Percentiles rank a stretch among this genome's conserved stretches.
phyloP scores from a whole-genome alignment of 2,113 vertebrate genomes.

The Hymenochirus boettgeri region DNA sequence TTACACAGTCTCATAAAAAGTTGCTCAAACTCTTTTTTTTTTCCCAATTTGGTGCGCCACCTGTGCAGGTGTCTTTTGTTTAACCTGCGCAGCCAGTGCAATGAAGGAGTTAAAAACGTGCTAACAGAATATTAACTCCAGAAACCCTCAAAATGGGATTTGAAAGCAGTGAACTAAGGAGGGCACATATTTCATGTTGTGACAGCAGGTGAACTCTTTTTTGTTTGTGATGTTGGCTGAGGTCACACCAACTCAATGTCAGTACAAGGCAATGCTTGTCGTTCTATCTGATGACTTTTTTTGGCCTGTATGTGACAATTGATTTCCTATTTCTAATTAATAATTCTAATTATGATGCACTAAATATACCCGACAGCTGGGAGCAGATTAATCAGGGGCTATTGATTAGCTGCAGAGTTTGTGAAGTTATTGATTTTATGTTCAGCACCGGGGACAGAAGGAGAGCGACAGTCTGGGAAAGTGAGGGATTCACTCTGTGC shows the following conservation, averaged over 20 bases:
- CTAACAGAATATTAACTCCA: no score
- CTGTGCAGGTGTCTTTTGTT: no score
- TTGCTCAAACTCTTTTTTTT: no score
- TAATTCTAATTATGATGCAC: slow-evolving; percentile 99
- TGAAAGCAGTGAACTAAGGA: background rate
- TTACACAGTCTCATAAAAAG: no score
- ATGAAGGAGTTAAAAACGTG: no score
- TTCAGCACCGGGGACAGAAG: slow-evolving; percentile 58
- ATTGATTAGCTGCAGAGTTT: slow-evolving; percentile 70
- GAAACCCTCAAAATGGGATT: background rate
- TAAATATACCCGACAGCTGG: slow-evolving; percentile 76
- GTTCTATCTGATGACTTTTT: slow-evolving; percentile 44
- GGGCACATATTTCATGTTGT: background rate
- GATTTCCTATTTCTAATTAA: slow-evolving; percentile 99
- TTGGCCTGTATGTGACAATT: slow-evolving; percentile 87
- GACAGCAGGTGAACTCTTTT: background rate
- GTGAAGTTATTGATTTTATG: slow-evolving; percentile 79
- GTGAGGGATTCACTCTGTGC: slow-evolving; percentile 42
- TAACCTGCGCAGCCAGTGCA: no score
- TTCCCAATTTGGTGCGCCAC: no score
- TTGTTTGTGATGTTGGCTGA: background rate
- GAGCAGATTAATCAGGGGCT: slow-evolving; percentile 74
- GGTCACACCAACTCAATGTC: slow-evolving; percentile 13
- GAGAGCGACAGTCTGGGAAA: slow-evolving; percentile 48
- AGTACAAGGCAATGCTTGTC: slow-evolving; percentile 19